These are phyloP conservation scores for Drosophila anomalipes DNA, from an alignment of 2,888 invertebrate genomes.

Conservation along the genomic window DNA sequence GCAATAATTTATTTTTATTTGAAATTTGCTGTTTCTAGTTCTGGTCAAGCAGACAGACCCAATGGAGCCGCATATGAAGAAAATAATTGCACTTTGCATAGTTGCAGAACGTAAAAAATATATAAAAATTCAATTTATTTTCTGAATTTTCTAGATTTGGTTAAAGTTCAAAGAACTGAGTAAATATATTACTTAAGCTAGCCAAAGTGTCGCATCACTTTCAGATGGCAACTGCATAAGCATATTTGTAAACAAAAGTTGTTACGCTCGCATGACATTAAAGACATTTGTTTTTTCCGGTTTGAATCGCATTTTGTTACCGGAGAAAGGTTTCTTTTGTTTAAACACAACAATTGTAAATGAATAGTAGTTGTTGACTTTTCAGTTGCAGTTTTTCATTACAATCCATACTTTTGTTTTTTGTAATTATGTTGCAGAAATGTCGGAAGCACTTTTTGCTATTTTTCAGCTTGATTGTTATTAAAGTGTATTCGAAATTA, in stretches of 20 bases:
- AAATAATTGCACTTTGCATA: neutral
- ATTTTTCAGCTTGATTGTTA: neutral
- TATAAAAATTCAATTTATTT: neutral
- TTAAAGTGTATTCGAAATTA: neutral
- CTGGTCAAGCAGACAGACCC: neutral
- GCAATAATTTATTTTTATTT: neutral
- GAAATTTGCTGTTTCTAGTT: neutral
- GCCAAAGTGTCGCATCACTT: slow-evolving; percentile 1
- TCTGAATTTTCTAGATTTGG: neutral
- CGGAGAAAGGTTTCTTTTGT: slow-evolving; percentile 37
- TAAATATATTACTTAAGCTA: neutral
- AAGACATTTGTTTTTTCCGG: slow-evolving; percentile 18
- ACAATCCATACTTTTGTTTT: slow-evolving; percentile 12
- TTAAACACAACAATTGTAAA: slow-evolving; percentile 30
- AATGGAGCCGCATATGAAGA: neutral
- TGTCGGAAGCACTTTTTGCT: neutral
- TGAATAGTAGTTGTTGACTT: slow-evolving; percentile 25
- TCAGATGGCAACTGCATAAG: neutral
- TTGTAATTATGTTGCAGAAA: neutral
- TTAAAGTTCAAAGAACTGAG: neutral
- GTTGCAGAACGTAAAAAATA: neutral
- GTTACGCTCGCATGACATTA: slow-evolving; percentile 18
- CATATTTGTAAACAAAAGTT: slow-evolving; percentile 7
- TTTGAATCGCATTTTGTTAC: slow-evolving; percentile 30
- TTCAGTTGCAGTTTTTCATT: slow-evolving; percentile 20